Evolutionary conservation across 2,797 vertebrate genomes (phyloP).

Genomic region (Tarsius wallacei): DNA sequence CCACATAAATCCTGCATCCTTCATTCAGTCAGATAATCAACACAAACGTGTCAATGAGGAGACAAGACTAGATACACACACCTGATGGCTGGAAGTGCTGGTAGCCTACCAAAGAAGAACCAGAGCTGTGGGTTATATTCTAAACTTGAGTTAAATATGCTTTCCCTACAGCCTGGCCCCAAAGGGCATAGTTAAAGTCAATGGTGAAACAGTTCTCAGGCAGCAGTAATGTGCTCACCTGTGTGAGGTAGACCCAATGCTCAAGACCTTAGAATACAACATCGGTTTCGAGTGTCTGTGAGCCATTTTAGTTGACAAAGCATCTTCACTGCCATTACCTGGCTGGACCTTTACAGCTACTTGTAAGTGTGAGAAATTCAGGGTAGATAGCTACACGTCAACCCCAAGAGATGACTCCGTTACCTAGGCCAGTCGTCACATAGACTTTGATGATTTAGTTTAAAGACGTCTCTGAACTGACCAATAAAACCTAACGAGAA

Average conservation of each 20-base stretch:
- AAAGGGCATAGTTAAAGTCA: background rate
- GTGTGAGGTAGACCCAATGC: background rate
- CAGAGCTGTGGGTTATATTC: background rate
- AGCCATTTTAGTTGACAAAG: background rate
- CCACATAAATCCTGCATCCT: background rate
- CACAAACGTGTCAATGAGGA: background rate
- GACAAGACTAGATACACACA: background rate
- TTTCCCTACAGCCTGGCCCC: background rate
- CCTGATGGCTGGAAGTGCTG: background rate
- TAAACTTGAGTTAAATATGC: background rate
- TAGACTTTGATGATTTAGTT: background rate
- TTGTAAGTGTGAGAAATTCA: background rate
- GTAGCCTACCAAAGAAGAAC: background rate
- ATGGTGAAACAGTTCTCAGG: background rate
- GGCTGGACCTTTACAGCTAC: background rate
- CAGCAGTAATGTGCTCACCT: background rate
- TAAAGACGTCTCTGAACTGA: background rate
- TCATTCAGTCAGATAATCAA: background rate
- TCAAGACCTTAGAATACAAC: background rate
- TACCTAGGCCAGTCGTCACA: background rate
- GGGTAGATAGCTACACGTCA: background rate
- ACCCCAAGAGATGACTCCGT: background rate
- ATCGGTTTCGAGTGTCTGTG: background rate
- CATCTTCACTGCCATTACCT: background rate
- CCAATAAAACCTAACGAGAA: background rate